phyloP scores from a whole-genome alignment of 1,140 invertebrate genomes.

The Drosophila micromelanica region DNA sequence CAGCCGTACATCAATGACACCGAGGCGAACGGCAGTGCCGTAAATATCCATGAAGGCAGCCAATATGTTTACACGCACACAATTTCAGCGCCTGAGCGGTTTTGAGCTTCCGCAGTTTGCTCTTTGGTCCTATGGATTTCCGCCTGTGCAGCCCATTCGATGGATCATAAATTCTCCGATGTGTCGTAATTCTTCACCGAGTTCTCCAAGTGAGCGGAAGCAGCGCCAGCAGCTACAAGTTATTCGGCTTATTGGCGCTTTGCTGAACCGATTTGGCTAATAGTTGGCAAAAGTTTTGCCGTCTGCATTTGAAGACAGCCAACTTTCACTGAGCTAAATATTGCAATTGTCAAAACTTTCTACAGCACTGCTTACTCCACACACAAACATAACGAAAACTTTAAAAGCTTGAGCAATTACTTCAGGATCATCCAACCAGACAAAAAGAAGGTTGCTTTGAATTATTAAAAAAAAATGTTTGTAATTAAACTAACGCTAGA shows the following conservation, averaged over 20 bases:
- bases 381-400: conserved; percentile 29
- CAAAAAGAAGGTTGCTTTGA: not conserved
- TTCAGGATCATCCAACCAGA: conserved; percentile 17
- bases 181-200: conserved; percentile 70
- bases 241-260: conserved; percentile 54
- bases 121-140: conserved; percentile 37
- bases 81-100: conserved; percentile 54
- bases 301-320: conserved; percentile 11
- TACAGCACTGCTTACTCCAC: conserved; percentile 22
- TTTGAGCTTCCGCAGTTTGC: conserved; percentile 33
- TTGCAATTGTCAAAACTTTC: conserved; percentile 43
- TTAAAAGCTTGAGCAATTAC: conserved; percentile 15
- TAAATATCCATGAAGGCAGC: conserved; percentile 73
- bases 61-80: conserved; percentile 82
- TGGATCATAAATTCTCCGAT: conserved; percentile 77
- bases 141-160: conserved; percentile 50
- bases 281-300: conserved; percentile 66
- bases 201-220: conserved; percentile 12
- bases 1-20: conserved; percentile 77
- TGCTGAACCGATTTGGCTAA: conserved; percentile 69
- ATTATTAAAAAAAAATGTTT: not conserved
- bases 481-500: not conserved
- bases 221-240: conserved; percentile 58
- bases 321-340: conserved; percentile 37
- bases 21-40: conserved; percentile 44